Base-by-base conservation (phyloP, 1,140 invertebrate species). In the Bombus confusus region DNA sequence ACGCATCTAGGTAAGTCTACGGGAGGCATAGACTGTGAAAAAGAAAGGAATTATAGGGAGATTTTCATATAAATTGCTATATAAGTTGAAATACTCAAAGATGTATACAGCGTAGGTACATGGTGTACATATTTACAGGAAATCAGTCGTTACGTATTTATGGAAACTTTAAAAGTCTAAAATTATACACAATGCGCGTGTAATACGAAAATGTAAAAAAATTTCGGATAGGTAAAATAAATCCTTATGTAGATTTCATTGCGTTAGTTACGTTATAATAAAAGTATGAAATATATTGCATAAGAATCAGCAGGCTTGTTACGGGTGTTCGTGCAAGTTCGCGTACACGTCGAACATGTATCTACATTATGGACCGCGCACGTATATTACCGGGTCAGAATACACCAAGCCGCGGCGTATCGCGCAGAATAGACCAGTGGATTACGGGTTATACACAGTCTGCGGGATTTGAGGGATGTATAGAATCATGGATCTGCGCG, bases 361-460 rank as follows among this genome's bases (percentile, higher is more conserved):
- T 90, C 76, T 82, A 82, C 62, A 85, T 90, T 86, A 90, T 88
- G 86, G 87, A 76, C 77, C 76, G 82, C 71, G 77, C 79, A 84
- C 86, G 85, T 88, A 83, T 86, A 92, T 92, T 91, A 90, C 87
- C 82, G 90, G 87, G 83, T 87, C 64, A 83, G 78, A 82, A 91
- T 89, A 87, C 91, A 91, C 87, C 80, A 86, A 87, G 89, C 86
- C 88, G 83, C 85, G 86, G 83, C 87, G 80, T 87, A 83, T 90
- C 87, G 90, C 72, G 64, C 86, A 87, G 83, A 87, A 86, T 90
- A 90, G 91, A 91, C 88, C 86, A 83, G 73, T 73, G 88, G 90
- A 91, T 91, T 91, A 91, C 85, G 88, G 88, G 88, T 90, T 91
- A 90, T 90, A 91, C 87, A 91, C 76, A 90, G 90, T 84, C 88